These are phyloP conservation scores for Ophion ellenae DNA, from an alignment of 2,888 invertebrate genomes.

Conservation along the genomic window DNA sequence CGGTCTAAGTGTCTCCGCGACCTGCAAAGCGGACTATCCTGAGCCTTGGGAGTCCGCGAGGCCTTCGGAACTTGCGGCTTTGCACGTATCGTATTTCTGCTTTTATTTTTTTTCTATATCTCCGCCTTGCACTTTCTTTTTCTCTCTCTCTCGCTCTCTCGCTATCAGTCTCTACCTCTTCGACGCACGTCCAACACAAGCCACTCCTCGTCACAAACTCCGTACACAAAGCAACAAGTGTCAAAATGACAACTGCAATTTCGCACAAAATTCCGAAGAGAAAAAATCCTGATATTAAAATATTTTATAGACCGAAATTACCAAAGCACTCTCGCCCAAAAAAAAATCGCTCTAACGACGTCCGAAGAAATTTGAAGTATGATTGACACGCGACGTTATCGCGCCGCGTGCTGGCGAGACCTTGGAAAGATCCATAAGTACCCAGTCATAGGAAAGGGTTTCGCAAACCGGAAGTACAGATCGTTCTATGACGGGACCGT, in stretches of 20 bases:
- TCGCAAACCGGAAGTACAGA: background rate
- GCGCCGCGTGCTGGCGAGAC: too few relatives aligned
- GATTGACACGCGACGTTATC: too few relatives aligned
- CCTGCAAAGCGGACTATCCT: conserved; percentile 64
- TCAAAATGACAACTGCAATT: background rate
- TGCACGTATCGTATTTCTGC: conserved; percentile 42
- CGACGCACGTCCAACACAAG: background rate
- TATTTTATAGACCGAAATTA: conserved; percentile 1
- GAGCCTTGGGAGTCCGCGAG: conserved; percentile 48
- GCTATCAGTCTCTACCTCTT: background rate
- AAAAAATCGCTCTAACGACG: too few relatives aligned
- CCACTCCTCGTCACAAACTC: background rate
- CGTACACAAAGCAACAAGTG: background rate
- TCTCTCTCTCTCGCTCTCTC: conserved; percentile 1
- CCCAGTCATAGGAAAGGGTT: background rate
- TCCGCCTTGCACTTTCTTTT: conserved; percentile 11
- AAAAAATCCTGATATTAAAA: background rate
- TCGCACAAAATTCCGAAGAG: background rate
- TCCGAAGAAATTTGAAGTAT: too few relatives aligned
- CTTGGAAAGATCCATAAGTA: too few relatives aligned
- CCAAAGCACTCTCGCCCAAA: too few relatives aligned
- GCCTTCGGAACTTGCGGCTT: conserved; percentile 67
- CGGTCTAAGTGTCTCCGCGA: conserved; percentile 50
- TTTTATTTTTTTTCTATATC: conserved; percentile 21
- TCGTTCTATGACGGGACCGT: background rate